These are phyloP conservation scores for Trachemys scripta DNA, from an alignment of 2,113 vertebrate species.

Conservation along the genomic window DNA sequence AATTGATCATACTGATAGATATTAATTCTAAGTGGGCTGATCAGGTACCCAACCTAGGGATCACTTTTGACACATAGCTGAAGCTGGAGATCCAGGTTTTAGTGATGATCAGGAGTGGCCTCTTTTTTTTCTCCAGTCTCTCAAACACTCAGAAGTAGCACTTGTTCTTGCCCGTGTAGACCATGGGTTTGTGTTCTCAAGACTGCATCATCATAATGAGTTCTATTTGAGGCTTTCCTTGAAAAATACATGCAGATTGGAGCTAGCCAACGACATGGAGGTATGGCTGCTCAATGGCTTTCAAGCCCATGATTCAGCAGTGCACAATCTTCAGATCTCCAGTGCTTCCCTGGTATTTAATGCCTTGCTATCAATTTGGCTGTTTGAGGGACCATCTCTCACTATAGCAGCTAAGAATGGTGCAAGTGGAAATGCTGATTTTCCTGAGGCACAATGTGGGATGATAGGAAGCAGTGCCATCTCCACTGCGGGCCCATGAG, in stretches of 20 bases:
- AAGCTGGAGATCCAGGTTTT: neutral
- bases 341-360: neutral
- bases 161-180: neutral
- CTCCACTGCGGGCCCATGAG: neutral
- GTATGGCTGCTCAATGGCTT: neutral
- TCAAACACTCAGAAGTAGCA: neutral
- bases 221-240: neutral
- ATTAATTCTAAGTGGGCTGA: no score
- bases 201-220: neutral
- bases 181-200: neutral
- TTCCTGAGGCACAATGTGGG: neutral
- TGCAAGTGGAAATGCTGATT: neutral
- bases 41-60: no score
- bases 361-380: neutral
- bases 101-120: neutral
- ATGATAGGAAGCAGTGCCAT: neutral
- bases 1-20: no score
- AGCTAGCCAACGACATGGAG: neutral
- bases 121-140: neutral
- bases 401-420: neutral
- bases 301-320: neutral
- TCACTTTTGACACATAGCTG: neutral
- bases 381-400: neutral
- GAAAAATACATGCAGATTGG: neutral
- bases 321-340: neutral